Percentiles rank a stretch among this genome's conserved stretches.
These are phyloP conservation scores for Eilema depressum DNA, from an alignment of 2,888 invertebrate genomes.

Conservation along the genomic window DNA sequence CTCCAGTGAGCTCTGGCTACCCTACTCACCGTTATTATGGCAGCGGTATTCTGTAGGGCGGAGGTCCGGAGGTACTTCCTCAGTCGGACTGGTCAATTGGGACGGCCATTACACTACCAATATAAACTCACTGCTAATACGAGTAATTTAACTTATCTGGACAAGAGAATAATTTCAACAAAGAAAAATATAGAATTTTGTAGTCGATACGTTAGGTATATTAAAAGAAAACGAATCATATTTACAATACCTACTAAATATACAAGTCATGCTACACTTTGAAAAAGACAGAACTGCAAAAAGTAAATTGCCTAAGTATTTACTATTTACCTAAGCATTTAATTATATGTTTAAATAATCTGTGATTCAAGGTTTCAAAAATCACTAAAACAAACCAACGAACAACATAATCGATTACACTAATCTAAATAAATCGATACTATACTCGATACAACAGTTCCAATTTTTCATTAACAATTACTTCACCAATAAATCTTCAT, in stretches of 20 bases:
- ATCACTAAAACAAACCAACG: not conserved
- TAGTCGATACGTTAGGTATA: not conserved
- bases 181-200: too few species aligned
- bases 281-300: not conserved
- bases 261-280: not conserved
- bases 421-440: conserved; percentile 17
- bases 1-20: too few species aligned
- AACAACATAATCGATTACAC: conserved; percentile 16
- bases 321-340: not conserved
- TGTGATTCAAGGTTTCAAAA: not conserved
- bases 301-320: not conserved
- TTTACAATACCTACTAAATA: not conserved
- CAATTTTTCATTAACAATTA: conserved; percentile 25
- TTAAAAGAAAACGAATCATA: not conserved
- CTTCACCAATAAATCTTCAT: conserved; percentile 19
- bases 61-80: too few species aligned
- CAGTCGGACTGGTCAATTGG: too few species aligned
- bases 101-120: too few species aligned
- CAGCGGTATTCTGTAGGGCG: too few species aligned
- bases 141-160: too few species aligned
- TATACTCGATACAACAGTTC: not conserved
- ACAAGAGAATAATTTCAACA: too few species aligned
- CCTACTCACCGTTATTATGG: too few species aligned
- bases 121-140: too few species aligned
- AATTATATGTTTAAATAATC: not conserved